Conservation (phyloP, 2,888 invertebrate species). For the Eugnorisma glareosa region DNA sequence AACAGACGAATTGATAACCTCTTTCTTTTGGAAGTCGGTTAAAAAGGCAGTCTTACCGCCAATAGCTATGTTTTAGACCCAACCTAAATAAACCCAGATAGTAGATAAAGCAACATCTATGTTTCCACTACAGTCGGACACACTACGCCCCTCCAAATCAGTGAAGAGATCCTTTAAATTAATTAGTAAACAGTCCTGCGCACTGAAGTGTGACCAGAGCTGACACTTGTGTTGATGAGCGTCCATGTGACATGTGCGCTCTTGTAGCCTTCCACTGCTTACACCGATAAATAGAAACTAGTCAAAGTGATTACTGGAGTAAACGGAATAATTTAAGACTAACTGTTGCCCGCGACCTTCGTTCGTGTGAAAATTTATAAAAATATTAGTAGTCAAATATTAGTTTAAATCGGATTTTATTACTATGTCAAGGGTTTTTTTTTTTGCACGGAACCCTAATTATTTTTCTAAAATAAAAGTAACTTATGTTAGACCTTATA, state of each 20-base stretch:
- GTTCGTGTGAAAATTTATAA: no score
- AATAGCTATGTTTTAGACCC: neutral
- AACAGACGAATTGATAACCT: no score
- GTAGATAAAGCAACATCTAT: neutral
- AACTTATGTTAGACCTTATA: no score
- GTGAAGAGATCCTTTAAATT: slow-evolving; percentile 37
- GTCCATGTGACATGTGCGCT: neutral
- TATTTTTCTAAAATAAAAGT: no score
- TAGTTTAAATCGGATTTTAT: no score
- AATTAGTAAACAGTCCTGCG: slow-evolving; percentile 29
- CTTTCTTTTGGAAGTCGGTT: no score
- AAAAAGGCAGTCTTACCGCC: neutral
- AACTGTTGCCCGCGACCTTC: no score
- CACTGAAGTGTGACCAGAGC: slow-evolving; percentile 3
- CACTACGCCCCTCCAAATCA: neutral
- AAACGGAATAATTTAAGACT: no score
- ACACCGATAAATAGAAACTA: neutral
- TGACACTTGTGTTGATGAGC: slow-evolving; percentile 24
- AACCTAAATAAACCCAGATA: neutral
- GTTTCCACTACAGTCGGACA: neutral
- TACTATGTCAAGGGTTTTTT: no score
- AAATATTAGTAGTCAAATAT: no score
- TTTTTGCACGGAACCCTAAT: no score
- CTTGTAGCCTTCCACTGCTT: neutral
- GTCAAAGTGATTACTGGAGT: neutral